phyloP scores from a whole-genome alignment of 2,797 vertebrate species.

The Eurystomus glaucurus region DNA sequence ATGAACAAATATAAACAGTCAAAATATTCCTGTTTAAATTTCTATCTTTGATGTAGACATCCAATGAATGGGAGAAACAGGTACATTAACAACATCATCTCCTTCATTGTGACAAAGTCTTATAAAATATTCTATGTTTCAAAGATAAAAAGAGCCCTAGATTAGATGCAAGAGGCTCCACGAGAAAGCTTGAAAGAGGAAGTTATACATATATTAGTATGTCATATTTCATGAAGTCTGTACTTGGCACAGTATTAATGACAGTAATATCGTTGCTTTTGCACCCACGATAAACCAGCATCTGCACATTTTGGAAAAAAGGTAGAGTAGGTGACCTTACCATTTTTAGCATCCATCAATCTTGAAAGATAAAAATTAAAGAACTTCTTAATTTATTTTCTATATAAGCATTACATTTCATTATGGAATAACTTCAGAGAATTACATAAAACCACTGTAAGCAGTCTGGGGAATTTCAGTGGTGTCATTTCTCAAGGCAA shows the following conservation, averaged over 20 bases:
- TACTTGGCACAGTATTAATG: background rate
- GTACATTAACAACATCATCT: accelerated
- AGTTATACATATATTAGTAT: background rate
- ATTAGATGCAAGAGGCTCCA: background rate
- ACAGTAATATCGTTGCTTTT: background rate
- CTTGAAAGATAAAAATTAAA: background rate
- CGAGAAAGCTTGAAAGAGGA: background rate
- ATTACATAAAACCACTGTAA: background rate
- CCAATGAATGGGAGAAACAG: background rate
- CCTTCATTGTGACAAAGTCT: background rate
- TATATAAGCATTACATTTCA: background rate
- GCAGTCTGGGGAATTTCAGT: background rate
- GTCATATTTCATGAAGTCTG: background rate
- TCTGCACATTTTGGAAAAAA: background rate
- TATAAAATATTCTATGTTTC: background rate
- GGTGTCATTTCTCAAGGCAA: background rate
- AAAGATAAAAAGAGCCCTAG: background rate
- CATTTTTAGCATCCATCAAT: background rate
- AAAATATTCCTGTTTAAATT: background rate
- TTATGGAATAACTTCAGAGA: background rate
- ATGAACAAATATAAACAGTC: no score
- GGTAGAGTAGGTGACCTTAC: background rate
- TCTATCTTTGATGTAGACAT: background rate
- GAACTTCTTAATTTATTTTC: background rate
- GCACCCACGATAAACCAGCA: background rate